Base-by-base conservation (phyloP, 2,888 invertebrate species). In the Dendrolimus pini region DNA sequence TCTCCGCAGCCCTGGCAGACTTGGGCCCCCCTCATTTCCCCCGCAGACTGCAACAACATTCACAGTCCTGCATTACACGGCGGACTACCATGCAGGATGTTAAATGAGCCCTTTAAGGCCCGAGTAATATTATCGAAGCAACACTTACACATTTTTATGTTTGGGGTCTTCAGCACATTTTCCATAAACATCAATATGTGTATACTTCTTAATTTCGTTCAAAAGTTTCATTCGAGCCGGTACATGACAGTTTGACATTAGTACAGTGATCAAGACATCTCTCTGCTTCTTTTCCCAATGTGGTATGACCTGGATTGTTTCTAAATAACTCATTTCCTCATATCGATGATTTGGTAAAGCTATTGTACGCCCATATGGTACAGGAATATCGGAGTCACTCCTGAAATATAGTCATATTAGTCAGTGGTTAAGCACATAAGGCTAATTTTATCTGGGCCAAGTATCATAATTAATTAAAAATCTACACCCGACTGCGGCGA, bases 291-390 rank as follows among this genome's bases (percentile, higher is more conserved):
- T 62, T n/a, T 77, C 62, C 91, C 91, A 80, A 63, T 77, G 65
- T 7, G 88, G 85, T 52, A 87, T 71, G n/a, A 80, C 56, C 54
- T 68, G 56, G 7, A 65, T 56, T 66, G 79, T 59, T 12, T 71
- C 54, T 13, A 61, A 58, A 12, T 58, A 7, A 7, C 65, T 60
- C 10, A 66, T 53, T 30, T 61, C 57, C 9, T 52, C 2, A 12
- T 65, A 56, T 41, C 69, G 9, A 7, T 76, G 71, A 30, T 61
- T 56, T 7, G 60, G 60, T 9, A 82, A 61, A 3, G 82, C 66
- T 1, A 93, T 59, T 2, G 93, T 92, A 55, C 94, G 87, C 0
- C 94, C 94, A 59, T 94, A 94, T 0, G 94, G 93, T 6, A 94
- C 93, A 0, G 94, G 94, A 13, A 94, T 85, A 65, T 94, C 94